Base-by-base conservation (phyloP, 2,113 vertebrate genomes). In the Variabilichromis moorii region DNA sequence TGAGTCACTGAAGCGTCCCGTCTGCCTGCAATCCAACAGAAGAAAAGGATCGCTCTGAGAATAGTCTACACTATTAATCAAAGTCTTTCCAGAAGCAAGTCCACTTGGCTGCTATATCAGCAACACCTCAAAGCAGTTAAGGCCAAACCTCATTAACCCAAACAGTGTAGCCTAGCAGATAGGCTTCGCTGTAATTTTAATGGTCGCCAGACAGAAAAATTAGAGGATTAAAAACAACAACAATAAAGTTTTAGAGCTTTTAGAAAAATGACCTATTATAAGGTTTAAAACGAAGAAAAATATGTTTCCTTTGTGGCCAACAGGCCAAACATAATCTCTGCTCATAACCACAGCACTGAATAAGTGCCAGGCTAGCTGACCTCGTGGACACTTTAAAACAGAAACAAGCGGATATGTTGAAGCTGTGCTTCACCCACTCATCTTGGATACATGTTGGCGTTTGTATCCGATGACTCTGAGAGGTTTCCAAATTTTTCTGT, bases 351-450 rank as follows among this genome's bases (percentile, higher is more conserved):
- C 19, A 37, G 63, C 19, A 5, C 19, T 21, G 63, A 37, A 68
- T 21, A 68, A 40, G 19, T 21, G 11, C 7, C 33, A 37, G 35
- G 33, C 11, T 0, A 13, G 19, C 11, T 0, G 33, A 37, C 33
- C 2, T 37, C 0, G 4, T 4, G 33, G 63, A 40, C 35, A 21
- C 63, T 40, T 8, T 68, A 68, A 68, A 37, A 16, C 19, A 40
- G 3, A 66, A 37, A 37, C 61, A 35, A 63, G 59, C 6, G 0
- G 61, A n/a, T 66, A 2, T 66, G 61, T 11, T 68, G 33, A 68
- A 5, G 35, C 33, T 37, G 33, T 13, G 33, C 63, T 40, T 40
- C 37, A 40, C 37, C 37, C 37, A 5, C 10, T 40, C 37, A 11
- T 37, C 35, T 37, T 37, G 35, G 35, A 37, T 37, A 37, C 35